Conservation (phyloP, 2,888 invertebrate species). For the Acanthopleura granulata region DNA sequence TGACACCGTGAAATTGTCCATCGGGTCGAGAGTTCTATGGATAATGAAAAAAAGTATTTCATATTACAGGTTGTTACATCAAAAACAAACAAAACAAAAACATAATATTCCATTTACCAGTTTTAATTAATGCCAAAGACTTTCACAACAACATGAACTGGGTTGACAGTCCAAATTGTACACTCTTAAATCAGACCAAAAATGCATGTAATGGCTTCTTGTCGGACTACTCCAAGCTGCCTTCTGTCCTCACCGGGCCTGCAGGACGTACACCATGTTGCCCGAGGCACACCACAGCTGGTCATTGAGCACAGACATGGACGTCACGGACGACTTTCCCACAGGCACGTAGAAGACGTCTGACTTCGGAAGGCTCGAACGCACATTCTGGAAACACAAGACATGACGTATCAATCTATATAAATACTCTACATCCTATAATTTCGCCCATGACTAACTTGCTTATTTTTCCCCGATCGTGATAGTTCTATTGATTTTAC, state of each 20-base stretch:
- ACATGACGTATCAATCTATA: too few relatives aligned
- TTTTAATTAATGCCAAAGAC: too few relatives aligned
- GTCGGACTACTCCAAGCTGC: not conserved
- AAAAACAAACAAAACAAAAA: too few relatives aligned
- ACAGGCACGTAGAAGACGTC: slow-evolving; percentile 72
- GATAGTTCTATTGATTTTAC: too few relatives aligned
- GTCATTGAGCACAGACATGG: slow-evolving; percentile 66
- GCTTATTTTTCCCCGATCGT: too few relatives aligned
- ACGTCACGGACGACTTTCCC: slow-evolving; percentile 71
- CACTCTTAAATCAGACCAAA: too few relatives aligned
- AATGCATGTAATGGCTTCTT: not conserved
- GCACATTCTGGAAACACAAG: slow-evolving; percentile 50
- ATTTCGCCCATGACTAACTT: too few relatives aligned
- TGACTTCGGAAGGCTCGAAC: slow-evolving; percentile 51
- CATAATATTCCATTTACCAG: too few relatives aligned
- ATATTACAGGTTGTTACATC: too few relatives aligned
- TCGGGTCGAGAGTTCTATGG: slow-evolving; percentile 68
- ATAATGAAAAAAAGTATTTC: not conserved
- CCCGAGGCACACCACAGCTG: slow-evolving; percentile 72
- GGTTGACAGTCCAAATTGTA: too few relatives aligned
- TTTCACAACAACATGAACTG: too few relatives aligned
- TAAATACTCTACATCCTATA: too few relatives aligned
- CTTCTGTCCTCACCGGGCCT: slow-evolving; percentile 64
- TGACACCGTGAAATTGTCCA: slow-evolving; percentile 71
- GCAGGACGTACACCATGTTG: slow-evolving; percentile 71